These are phyloP conservation scores for Paramisgurnus dabryanus DNA, from an alignment of 2,113 vertebrate genomes.

Conservation along the genomic window DNA sequence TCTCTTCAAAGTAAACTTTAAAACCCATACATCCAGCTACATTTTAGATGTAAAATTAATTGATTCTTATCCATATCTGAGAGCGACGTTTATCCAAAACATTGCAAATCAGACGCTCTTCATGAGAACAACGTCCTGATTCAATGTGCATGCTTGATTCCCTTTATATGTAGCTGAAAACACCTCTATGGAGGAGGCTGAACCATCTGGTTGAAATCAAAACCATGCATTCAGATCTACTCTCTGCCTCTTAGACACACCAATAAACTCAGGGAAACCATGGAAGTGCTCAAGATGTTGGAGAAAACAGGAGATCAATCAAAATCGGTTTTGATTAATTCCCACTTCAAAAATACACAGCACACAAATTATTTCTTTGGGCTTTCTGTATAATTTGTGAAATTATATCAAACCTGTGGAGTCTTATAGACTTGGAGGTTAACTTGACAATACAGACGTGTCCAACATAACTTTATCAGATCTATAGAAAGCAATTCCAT, in stretches of 20 bases:
- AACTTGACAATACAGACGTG: not conserved
- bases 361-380: slow-evolving; percentile 17
- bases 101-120: slow-evolving; percentile 72
- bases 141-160: slow-evolving; percentile 60
- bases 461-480: too few species aligned
- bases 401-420: slow-evolving; percentile 4
- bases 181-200: slow-evolving; percentile 73
- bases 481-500: too few species aligned
- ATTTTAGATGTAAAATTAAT: slow-evolving; percentile 31
- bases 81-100: slow-evolving; percentile 59
- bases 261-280: slow-evolving; percentile 67
- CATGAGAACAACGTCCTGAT: slow-evolving; percentile 65
- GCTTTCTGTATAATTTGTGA: not conserved
- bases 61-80: slow-evolving; percentile 35
- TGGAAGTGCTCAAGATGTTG: slow-evolving; percentile 63
- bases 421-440: not conserved
- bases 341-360: slow-evolving; percentile 23
- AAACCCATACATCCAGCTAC: slow-evolving; percentile 37
- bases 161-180: slow-evolving; percentile 75
- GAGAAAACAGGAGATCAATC: slow-evolving; percentile 64
- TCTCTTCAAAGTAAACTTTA: slow-evolving; percentile 38
- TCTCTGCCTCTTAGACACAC: slow-evolving; percentile 59
- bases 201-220: slow-evolving; percentile 76
- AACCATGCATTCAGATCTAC: slow-evolving; percentile 76
- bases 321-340: slow-evolving; percentile 24